Evolutionary conservation across 2,888 invertebrate species (phyloP).

Genomic region (Bimastos eiseni): DNA sequence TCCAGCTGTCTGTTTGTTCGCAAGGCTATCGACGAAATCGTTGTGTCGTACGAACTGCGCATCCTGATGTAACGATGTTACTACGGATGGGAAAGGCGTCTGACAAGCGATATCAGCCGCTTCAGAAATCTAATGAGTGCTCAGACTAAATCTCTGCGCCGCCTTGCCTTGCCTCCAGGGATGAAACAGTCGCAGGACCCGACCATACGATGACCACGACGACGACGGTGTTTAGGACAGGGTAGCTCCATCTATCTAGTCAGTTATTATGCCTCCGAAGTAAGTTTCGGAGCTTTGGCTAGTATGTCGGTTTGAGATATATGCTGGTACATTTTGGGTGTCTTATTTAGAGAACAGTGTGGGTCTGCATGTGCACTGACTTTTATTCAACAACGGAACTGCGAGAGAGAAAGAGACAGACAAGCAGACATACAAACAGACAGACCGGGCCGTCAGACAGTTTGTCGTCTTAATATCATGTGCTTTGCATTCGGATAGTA

Average conservation of each 20-base stretch:
- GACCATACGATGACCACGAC: neutral
- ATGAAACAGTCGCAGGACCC: neutral
- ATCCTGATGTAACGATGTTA: constrained; percentile 13
- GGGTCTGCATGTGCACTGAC: no score
- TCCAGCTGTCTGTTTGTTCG: neutral
- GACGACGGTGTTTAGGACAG: neutral
- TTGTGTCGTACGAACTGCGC: neutral
- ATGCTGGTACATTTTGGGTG: neutral
- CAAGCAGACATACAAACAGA: no score
- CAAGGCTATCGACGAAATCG: neutral
- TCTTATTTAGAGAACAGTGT: no score
- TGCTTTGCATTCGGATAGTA: no score
- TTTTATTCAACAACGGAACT: no score
- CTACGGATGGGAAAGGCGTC: neutral
- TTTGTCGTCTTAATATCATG: no score
- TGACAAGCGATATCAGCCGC: neutral
- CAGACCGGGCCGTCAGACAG: no score
- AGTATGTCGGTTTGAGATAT: neutral
- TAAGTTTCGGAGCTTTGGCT: neutral
- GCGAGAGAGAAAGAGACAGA: no score
- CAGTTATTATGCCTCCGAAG: neutral
- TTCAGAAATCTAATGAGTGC: constrained; percentile 1
- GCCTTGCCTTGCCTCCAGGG: neutral
- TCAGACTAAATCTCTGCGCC: neutral
- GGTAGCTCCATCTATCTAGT: neutral